Base-by-base conservation (phyloP, 1,140 invertebrate genomes). In the Bombus terrestris region DNA sequence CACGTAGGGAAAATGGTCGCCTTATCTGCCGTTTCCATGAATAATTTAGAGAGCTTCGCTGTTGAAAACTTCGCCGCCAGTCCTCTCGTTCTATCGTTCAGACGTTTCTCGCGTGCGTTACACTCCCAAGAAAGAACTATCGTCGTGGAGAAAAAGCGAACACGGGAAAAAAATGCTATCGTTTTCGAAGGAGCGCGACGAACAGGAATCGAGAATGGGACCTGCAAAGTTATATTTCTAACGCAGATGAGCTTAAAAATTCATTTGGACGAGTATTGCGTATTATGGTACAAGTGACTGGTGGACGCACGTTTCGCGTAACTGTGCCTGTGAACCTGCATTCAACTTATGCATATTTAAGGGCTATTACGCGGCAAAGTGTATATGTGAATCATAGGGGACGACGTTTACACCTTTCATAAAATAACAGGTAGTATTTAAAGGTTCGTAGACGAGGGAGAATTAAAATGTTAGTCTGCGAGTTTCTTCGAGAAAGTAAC, bases 21-120 rank as follows among this genome's bases (percentile, higher is more conserved):
- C 89, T 91, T 91, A 91, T 91, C 91, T 87, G 66, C 86, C 86
- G 77, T 89, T 89, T 88, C 86, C 90, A 92, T 92, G 91, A 92
- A 92, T 92, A 92, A 92, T 92, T 92, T 92, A 92, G 86, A 88
- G 81, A 87, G 77, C 84, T 84, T 87, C 87, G 76, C 86, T 75
- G 87, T 81, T 90, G 90, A 91, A 92, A 92, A 92, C 87, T 88
- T 86, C 74, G 88, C 66, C 66, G 9, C 32, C 47, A 53, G 43
- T 64, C 64, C 53, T 41, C 75, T 62, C 57, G 39, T 83, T 78
- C 41, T 39, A 69, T 82, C 72, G 37, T 41, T 57, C n/a, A n/a
- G 18, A n/a, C n/a, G 43, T 32, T 75, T 41, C 71, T 28, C 28
- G 28, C 4, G 28, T 9, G 41, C 53, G 53, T 47, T 69, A 62